These are phyloP conservation scores for Bothrops jararaca DNA, from an alignment of 2,113 vertebrate genomes.

Conservation along the genomic window DNA sequence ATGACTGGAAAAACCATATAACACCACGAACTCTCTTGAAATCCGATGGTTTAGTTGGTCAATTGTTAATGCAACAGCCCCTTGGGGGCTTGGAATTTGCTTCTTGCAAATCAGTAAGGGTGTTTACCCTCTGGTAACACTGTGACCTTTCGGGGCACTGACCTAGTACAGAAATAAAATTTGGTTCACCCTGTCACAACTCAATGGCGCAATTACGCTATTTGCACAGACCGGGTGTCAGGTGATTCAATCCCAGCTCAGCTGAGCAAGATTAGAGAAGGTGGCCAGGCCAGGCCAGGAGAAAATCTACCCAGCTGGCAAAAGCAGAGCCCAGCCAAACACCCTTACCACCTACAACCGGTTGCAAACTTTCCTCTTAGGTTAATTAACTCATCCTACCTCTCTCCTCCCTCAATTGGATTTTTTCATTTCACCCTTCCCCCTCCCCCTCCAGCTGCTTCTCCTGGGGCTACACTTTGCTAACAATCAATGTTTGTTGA, in stretches of 20 bases:
- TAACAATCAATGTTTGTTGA: not conserved
- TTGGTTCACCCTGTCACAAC: constrained; percentile 29
- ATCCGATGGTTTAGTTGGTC: not conserved
- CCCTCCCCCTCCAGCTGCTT: not conserved
- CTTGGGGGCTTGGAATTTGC: not conserved
- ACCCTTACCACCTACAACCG: fast-evolving
- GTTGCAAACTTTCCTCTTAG: not conserved
- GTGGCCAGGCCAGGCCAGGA: not conserved
- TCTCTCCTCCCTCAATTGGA: not conserved
- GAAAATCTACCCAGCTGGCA: constrained; percentile 32
- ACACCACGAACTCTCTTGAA: not conserved
- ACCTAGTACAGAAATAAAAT: constrained; percentile 40
- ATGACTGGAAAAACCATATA: constrained; percentile 7
- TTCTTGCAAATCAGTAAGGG: not conserved
- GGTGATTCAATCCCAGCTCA: constrained; percentile 27
- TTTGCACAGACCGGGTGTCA: constrained; percentile 1
- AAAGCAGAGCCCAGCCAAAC: constrained; percentile 19
- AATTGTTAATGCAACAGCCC: constrained; percentile 4
- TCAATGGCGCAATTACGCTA: constrained; percentile 32
- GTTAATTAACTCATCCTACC: not conserved
- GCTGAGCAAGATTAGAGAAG: constrained; percentile 36
- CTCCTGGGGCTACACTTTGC: not conserved
- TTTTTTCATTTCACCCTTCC: not conserved
- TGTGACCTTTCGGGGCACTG: constrained; percentile 18
- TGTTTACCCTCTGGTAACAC: constrained; percentile 12